A percentile compares a stretch with the other conserved stretches of the same genome.
Conservation (phyloP, 2,888 invertebrate species). For the Clunio marinus region DNA sequence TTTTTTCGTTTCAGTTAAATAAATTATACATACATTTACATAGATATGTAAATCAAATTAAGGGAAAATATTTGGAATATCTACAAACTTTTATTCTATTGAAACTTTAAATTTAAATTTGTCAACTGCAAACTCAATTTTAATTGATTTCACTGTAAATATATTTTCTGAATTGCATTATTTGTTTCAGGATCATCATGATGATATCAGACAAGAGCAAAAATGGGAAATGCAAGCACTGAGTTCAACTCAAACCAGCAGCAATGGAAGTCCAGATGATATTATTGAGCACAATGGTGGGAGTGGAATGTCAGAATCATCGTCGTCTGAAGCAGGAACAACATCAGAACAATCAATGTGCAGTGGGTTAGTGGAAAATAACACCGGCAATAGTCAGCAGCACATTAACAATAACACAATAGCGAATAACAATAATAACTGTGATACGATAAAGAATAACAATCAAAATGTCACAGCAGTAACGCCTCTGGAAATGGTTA, state of each 20-base stretch:
- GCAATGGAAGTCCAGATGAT: constrained; percentile 44
- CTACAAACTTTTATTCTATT: too few relatives aligned
- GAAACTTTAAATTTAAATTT: too few relatives aligned
- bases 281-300: constrained; percentile 47
- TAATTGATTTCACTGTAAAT: too few relatives aligned
- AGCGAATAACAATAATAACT: constrained; percentile 39
- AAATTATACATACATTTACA: too few relatives aligned
- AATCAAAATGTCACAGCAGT: constrained; percentile 29
- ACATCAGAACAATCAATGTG: constrained; percentile 43
- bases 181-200: constrained; percentile 75
- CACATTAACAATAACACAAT: constrained; percentile 37
- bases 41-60: too few relatives aligned
- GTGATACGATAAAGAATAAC: constrained; percentile 39
- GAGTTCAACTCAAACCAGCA: constrained; percentile 52
- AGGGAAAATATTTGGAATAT: too few relatives aligned
- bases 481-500: constrained; percentile 29
- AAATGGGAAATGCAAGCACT: constrained; percentile 88
- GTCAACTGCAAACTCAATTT: too few relatives aligned
- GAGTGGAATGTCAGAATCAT: constrained; percentile 43
- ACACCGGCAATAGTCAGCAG: constrained; percentile 5
- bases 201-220: constrained; percentile 85
- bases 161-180: too few relatives aligned
- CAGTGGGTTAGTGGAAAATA: not conserved
- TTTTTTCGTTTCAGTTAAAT: too few relatives aligned
- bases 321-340: constrained; percentile 47